These are phyloP conservation scores for Dissostichus mawsoni DNA, from an alignment of 2,113 vertebrate species.

Conservation along the genomic window DNA sequence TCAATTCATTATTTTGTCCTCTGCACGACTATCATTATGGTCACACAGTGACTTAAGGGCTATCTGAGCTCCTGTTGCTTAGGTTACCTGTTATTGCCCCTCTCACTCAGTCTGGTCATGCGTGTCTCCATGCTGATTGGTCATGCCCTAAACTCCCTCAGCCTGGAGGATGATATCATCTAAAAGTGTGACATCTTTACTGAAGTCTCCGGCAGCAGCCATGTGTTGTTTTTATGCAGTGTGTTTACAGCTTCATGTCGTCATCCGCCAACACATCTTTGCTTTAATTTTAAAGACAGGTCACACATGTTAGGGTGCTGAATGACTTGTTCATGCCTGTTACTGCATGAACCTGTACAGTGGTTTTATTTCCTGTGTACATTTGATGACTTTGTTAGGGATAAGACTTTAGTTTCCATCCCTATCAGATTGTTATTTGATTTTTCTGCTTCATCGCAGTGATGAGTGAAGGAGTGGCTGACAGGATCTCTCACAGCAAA, in stretches of 20 bases:
- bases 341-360: constrained; percentile 15
- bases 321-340: constrained; percentile 29
- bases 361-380: constrained; percentile 24
- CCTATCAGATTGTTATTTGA: constrained; percentile 30
- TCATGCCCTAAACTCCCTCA: constrained; percentile 9
- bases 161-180: constrained; percentile 36
- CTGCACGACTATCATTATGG: not conserved
- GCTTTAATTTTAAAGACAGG: constrained; percentile 33
- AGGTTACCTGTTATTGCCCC: constrained; percentile 16
- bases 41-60: not conserved
- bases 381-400: constrained; percentile 6
- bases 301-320: constrained; percentile 25
- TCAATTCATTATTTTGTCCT: constrained; percentile 6
- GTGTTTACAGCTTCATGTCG: constrained; percentile 7
- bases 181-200: constrained; percentile 8
- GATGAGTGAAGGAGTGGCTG: constrained; percentile 2
- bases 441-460: constrained; percentile 1
- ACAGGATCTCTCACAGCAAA: constrained; percentile 24
- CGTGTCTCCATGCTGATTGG: constrained; percentile 23
- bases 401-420: constrained; percentile 28
- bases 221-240: not conserved
- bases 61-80: constrained; percentile 20
- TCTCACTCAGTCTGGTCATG: constrained; percentile 15
- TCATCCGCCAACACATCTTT: not conserved
- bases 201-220: not conserved